phyloP scores from a whole-genome alignment of 1,140 invertebrate species.

The Camponotus floridanus region DNA sequence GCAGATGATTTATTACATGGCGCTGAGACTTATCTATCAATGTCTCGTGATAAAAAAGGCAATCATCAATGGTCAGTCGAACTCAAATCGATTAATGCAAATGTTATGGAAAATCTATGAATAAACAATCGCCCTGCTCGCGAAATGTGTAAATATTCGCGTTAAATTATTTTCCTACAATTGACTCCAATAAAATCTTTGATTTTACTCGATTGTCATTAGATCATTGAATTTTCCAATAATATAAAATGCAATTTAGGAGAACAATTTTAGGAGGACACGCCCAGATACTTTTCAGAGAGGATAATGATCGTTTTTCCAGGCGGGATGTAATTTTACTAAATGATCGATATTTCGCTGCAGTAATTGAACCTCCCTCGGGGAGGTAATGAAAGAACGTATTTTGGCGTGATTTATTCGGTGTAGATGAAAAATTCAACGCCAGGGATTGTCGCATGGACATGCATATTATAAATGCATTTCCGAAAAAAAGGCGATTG shows the following conservation, averaged over 20 bases:
- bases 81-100: conserved; percentile 27
- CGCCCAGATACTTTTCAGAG: conserved; percentile 1
- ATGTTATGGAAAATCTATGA: background rate
- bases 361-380: background rate
- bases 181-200: background rate
- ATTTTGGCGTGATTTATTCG: background rate
- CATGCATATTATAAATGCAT: conserved; percentile 39
- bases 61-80: background rate
- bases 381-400: conserved; percentile 29
- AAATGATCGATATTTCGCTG: conserved; percentile 12
- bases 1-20: conserved; percentile 59
- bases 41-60: conserved; percentile 33
- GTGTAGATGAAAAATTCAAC: background rate
- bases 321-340: background rate
- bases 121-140: background rate
- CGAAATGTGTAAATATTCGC: background rate
- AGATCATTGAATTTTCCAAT: background rate
- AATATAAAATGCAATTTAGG: conserved; percentile 1
- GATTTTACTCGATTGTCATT: background rate
- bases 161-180: background rate
- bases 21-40: conserved; percentile 48
- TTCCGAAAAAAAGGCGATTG: conserved; percentile 17
- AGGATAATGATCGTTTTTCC: conserved; percentile 9
- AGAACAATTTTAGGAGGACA: background rate
- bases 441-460: background rate